These are phyloP conservation scores for Leptatherina wallacei DNA, from an alignment of 2,797 vertebrate genomes.

Conservation along the genomic window DNA sequence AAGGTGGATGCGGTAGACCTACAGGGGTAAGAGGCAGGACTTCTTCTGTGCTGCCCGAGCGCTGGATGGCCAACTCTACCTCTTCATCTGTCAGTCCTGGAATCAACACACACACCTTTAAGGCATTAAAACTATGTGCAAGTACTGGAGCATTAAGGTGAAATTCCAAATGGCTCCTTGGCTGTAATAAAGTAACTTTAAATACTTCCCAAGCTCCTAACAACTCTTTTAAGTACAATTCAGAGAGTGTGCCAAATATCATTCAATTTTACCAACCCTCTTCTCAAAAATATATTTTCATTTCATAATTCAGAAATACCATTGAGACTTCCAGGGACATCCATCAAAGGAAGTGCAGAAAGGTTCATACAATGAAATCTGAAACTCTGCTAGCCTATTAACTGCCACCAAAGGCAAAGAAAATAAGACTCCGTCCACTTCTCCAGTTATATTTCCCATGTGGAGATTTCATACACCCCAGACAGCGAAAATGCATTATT, in stretches of 20 bases:
- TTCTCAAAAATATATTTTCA: constrained; percentile 72
- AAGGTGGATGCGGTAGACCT: constrained; percentile 73
- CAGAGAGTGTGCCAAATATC: constrained; percentile 63
- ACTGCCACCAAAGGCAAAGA: constrained; percentile 84
- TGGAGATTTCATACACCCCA: constrained; percentile 85
- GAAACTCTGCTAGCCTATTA: constrained; percentile 80
- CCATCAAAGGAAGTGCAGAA: constrained; percentile 67
- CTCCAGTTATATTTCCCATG: constrained; percentile 88
- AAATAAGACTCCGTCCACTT: constrained; percentile 86
- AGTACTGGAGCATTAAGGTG: constrained; percentile 43
- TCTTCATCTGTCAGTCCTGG: constrained; percentile 95
- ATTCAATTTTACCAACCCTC: constrained; percentile 64
- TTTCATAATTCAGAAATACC: constrained; percentile 73
- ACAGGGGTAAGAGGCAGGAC: constrained; percentile 76
- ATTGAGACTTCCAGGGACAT: constrained; percentile 70
- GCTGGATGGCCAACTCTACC: constrained; percentile 95
- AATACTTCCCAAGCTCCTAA: constrained; percentile 67
- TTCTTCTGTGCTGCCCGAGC: constrained; percentile 89
- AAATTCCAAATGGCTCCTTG: constrained; percentile 60
- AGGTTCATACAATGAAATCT: constrained; percentile 78
- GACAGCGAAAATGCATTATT: constrained; percentile 89
- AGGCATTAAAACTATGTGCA: constrained; percentile 14
- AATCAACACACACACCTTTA: constrained; percentile 58
- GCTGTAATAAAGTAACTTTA: constrained; percentile 59
- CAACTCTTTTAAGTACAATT: constrained; percentile 74